Conservation (phyloP, 1,140 invertebrate species). For the Caenorhabditis inopinata region DNA sequence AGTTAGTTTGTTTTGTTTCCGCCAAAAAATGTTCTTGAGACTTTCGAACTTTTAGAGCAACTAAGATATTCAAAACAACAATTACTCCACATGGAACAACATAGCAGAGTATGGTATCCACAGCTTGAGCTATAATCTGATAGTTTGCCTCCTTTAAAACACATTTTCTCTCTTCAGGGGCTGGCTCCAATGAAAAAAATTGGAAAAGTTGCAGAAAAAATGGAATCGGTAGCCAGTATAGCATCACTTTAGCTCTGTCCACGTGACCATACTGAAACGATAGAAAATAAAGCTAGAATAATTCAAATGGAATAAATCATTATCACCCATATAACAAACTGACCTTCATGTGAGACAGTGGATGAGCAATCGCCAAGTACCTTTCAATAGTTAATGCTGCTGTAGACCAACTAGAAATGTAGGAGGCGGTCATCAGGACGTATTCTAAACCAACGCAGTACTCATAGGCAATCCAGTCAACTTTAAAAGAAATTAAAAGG, state of each 20-base stretch:
- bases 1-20: slow-evolving; percentile 29
- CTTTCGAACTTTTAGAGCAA: slow-evolving; percentile 49
- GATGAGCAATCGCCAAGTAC: slow-evolving; percentile 63
- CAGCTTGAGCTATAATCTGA: slow-evolving; percentile 55
- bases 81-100: slow-evolving; percentile 60
- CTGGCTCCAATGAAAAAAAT: slow-evolving; percentile 55
- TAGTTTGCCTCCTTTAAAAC: slow-evolving; percentile 53
- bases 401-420: slow-evolving; percentile 63
- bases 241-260: slow-evolving; percentile 51
- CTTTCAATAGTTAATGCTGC: slow-evolving; percentile 63
- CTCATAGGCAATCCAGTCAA: slow-evolving; percentile 58
- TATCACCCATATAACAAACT: background rate
- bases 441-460: slow-evolving; percentile 65
- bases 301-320: background rate
- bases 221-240: slow-evolving; percentile 62
- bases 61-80: slow-evolving; percentile 60
- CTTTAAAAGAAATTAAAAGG: slow-evolving; percentile 58
- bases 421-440: slow-evolving; percentile 59
- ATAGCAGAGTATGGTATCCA: slow-evolving; percentile 63
- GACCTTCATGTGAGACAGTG: slow-evolving; percentile 61
- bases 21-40: slow-evolving; percentile 22
- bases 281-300: no score
- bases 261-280: slow-evolving; percentile 54
- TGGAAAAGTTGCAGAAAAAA: slow-evolving; percentile 63
- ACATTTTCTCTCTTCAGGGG: slow-evolving; percentile 50